These are phyloP conservation scores for Alfaro cultratus DNA, from an alignment of 2,797 vertebrate genomes.

Conservation along the genomic window DNA sequence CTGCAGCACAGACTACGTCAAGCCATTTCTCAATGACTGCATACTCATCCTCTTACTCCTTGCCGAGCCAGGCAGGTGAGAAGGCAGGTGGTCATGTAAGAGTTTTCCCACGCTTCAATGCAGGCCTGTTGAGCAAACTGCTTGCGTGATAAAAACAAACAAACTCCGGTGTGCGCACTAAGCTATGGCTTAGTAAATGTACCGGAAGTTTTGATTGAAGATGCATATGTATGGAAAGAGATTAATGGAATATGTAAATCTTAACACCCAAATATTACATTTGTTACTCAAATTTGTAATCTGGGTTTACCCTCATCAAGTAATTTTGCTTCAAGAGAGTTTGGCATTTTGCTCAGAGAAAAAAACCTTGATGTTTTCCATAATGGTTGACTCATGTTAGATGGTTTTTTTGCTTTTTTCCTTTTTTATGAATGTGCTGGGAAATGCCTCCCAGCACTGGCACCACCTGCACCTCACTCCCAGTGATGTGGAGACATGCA, in stretches of 20 bases:
- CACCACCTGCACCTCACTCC: conserved; percentile 50
- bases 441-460: conserved; percentile 63
- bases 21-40: conserved; percentile 65
- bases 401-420: conserved; percentile 42
- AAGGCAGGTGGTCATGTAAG: conserved; percentile 53
- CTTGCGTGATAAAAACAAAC: conserved; percentile 51
- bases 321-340: conserved; percentile 43
- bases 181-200: conserved; percentile 5
- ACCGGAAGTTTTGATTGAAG: conserved; percentile 19
- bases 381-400: conserved; percentile 61
- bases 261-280: neutral
- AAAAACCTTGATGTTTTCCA: conserved; percentile 53
- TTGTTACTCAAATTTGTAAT: conserved; percentile 31
- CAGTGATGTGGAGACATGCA: conserved; percentile 32
- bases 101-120: conserved; percentile 71
- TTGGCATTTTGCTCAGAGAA: conserved; percentile 43
- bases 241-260: neutral
- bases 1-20: conserved; percentile 41
- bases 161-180: conserved; percentile 7
- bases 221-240: conserved; percentile 1
- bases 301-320: conserved; percentile 52
- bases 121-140: conserved; percentile 67
- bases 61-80: conserved; percentile 16
- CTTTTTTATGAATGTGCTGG: conserved; percentile 55
- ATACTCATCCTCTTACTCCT: conserved; percentile 29